phyloP scores from a whole-genome alignment of 2,797 vertebrate genomes.

The Gastrophryne carolinensis region DNA sequence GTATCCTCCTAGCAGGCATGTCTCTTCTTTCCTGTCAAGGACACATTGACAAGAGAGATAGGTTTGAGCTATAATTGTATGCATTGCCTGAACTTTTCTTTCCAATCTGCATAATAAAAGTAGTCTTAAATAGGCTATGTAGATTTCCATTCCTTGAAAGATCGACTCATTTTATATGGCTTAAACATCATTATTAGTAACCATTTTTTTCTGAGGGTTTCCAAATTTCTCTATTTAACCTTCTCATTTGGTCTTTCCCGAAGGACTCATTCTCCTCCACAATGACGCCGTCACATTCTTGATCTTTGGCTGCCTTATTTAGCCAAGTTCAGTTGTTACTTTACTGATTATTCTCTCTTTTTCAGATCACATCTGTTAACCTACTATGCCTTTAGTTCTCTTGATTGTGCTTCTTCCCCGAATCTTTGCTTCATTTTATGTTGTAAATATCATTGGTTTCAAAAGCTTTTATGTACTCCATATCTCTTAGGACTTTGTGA shows the following conservation, averaged over 20 bases:
- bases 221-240: background rate
- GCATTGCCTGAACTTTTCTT: constrained; percentile 11
- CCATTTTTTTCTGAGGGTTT: background rate
- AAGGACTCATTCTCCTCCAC: background rate
- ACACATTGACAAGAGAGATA: constrained; percentile 2
- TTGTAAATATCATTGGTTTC: background rate
- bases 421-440: background rate
- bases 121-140: background rate
- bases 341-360: background rate
- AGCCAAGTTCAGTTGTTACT: background rate
- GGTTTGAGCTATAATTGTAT: background rate
- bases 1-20: background rate
- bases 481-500: too few species aligned
- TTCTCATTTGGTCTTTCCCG: background rate
- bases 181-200: background rate
- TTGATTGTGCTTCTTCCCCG: background rate
- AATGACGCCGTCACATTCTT: background rate
- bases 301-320: background rate
- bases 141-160: background rate
- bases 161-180: background rate
- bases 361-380: background rate
- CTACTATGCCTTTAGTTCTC: background rate
- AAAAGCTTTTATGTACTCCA: background rate
- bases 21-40: constrained; percentile 3
- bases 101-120: constrained; percentile 8